Base-by-base conservation (phyloP, 1,140 invertebrate species). In the Eurosta solidaginis region DNA sequence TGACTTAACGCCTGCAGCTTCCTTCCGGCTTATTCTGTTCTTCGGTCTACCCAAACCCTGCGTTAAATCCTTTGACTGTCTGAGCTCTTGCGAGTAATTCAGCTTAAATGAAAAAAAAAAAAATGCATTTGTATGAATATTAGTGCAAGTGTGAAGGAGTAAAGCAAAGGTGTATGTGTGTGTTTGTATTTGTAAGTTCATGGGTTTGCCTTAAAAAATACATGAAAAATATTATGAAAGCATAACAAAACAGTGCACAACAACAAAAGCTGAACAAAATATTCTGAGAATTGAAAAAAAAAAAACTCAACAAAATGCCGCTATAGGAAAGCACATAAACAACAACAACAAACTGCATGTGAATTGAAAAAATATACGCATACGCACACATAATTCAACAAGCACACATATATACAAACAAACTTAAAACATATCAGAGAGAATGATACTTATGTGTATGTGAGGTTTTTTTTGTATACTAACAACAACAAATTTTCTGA, bases 1-100 rank as follows among this genome's bases (percentile, higher is more conserved):
- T 68, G 59, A 68, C 33, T 68, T 68, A 9, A 68, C 59, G 36
- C 59, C 59, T 68, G 59, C 27, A 68, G 59, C 59, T 68, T 68
- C 33, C 33, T 63, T 63, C 59, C 59, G 59, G 59, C 29, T 63
- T 63, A n/a, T n/a, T n/a, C n/a, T n/a, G n/a, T 63, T 10, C 59
- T 63, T 33, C 59, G 59, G 59, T 40, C 59, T 40, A 22, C n/a
- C n/a, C 59, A 68, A 29, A 40, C 59, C 3, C 59, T 12, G 20
- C 0, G 22, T 1, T n/a, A 33, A 10, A 29, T 3, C 3, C n/a
- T 68, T 68, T 9, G 36, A n/a, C 33, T 68, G 33, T 68, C 59
- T 68, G 59, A n/a, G n/a, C n/a, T 33, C 12, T 68, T 27, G 33
- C 33, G 9, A 40, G 22, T 9, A 68, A 68, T 63, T 10, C 29